A percentile compares a stretch with the other conserved stretches of the same genome.
phyloP scores from a whole-genome alignment of 2,888 invertebrate species.

The Therioaphis trifolii region DNA sequence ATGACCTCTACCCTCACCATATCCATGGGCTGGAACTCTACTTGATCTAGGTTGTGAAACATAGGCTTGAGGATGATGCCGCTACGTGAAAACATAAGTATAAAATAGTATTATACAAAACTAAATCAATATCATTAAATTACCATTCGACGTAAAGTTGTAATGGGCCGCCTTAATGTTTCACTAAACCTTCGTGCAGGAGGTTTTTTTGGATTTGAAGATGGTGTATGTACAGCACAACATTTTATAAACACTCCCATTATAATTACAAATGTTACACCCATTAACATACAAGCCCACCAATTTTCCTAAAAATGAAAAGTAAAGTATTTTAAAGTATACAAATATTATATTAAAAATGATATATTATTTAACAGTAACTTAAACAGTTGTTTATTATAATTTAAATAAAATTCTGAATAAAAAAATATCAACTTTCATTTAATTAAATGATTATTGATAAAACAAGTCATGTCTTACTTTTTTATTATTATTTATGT shows the following conservation, averaged over 20 bases:
- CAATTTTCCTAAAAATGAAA: constrained; percentile 78
- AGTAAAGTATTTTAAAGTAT: constrained; percentile 17
- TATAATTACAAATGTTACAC: constrained; percentile 89
- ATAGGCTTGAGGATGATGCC: constrained; percentile 71
- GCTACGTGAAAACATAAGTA: constrained; percentile 66
- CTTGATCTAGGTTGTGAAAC: constrained; percentile 66
- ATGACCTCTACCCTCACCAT: constrained; percentile 79
- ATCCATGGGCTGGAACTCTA: constrained; percentile 75
- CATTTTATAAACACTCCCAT: constrained; percentile 99
- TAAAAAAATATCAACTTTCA: constrained; percentile 12
- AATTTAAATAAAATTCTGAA: too few relatives aligned
- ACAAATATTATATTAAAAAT: constrained; percentile 49
- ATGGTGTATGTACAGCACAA: constrained; percentile 99
- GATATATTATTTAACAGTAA: background rate
- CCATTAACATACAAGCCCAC: constrained; percentile 94
- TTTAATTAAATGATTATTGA: background rate
- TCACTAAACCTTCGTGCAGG: constrained; percentile 94
- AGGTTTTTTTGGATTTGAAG: constrained; percentile 96
- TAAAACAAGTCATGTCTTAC: too few relatives aligned
- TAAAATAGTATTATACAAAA: background rate
- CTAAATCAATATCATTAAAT: constrained; percentile 63
- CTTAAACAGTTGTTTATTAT: too few relatives aligned
- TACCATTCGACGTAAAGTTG: constrained; percentile 89
- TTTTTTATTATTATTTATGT: background rate
- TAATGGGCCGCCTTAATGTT: constrained; percentile 89